A percentile compares a stretch with the other conserved stretches of the same genome.
These are phyloP conservation scores for Brachionus koreanus DNA, from an alignment of 1,140 invertebrate species.

Conservation along the genomic window DNA sequence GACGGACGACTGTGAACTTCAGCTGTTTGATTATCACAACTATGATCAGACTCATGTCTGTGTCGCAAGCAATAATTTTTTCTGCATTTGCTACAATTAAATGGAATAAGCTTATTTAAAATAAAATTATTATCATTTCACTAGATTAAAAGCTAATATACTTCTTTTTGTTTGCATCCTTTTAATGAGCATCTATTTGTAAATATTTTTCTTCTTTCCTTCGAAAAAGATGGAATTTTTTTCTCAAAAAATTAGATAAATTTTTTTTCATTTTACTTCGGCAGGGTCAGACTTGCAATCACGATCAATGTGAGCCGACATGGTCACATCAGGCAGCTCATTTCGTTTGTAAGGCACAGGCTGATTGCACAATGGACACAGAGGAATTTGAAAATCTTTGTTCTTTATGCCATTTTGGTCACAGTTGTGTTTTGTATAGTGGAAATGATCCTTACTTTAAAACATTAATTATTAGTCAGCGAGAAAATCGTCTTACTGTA, in stretches of 20 bases:
- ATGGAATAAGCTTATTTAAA: slow-evolving; percentile 55
- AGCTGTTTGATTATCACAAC: slow-evolving; percentile 66
- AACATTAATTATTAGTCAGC: slow-evolving; percentile 22
- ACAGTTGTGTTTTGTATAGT: slow-evolving; percentile 74
- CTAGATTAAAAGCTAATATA: slow-evolving; percentile 53
- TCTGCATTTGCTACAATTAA: slow-evolving; percentile 74
- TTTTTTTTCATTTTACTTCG: slow-evolving; percentile 53
- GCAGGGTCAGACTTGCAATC: slow-evolving; percentile 84
- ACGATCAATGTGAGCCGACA: slow-evolving; percentile 82
- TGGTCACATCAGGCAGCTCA: slow-evolving; percentile 76
- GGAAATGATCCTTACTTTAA: slow-evolving; percentile 75
- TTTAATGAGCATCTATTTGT: slow-evolving; percentile 76
- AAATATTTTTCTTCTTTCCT: slow-evolving; percentile 63
- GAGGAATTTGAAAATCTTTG: slow-evolving; percentile 80
- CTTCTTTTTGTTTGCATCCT: slow-evolving; percentile 82
- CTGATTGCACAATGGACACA: slow-evolving; percentile 82
- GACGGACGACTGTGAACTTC: not conserved
- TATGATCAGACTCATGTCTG: slow-evolving; percentile 76
- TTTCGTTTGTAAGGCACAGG: slow-evolving; percentile 74
- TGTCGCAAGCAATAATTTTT: slow-evolving; percentile 83
- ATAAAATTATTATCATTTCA: not conserved
- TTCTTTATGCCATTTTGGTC: slow-evolving; percentile 60
- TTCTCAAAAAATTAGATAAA: too few relatives aligned
- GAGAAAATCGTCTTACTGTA: slow-evolving; percentile 45
- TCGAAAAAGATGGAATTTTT: not conserved